Evolutionary conservation across 2,888 invertebrate genomes (phyloP), one percentile per base, ranked within the genome.

Genomic region (Chrysopilus asiliformis): DNA sequence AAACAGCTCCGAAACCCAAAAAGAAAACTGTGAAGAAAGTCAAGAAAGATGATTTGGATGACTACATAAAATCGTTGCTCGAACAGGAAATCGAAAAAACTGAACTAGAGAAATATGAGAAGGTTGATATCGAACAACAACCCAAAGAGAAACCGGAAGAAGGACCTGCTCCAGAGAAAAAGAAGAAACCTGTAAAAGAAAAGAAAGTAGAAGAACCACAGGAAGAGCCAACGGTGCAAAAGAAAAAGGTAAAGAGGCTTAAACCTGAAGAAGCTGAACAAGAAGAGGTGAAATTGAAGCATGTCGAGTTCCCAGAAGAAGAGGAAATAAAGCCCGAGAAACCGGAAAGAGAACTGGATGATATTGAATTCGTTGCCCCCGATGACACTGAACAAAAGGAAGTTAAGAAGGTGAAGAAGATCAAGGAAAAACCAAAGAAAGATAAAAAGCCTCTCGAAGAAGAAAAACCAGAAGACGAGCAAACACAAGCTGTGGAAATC

Each of bases 41-140:
- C 14, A 59, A 60, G 20, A 51, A 50, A 16, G 53, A 55, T 45
- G 60, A 61, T 15, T 45, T 59, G 30, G 59, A 61, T 40, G 60
- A 60, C 2, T 62, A 61, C 22, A 60, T 62, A 36, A 55, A 58
- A 37, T 55, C 58, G 40, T 44, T 62, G 3, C 57, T 62, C 34
- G 56, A 61, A 36, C 57, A 58, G 43, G 61, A 62, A 45, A 61
- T 62, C 42, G 57, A 60, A 9, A 61, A 64, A 46, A 60, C 64
- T 3, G 57, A 58, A 33, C 47, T 62, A 7, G 59, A 61, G 39
- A 60, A 59, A 32, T 59, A 65, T 31, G 53, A 61, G 43, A 61
- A 63, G 42, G 50, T 52, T 4, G 36, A 36, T n/a, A 9, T 39
- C n/a, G 35, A 39, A 18, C 18, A 39, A 32, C 27, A 39, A 24